Percentiles rank a stretch among this genome's conserved stretches.
Conservation (phyloP, 2,888 invertebrate genomes). For the Nemapogon koenigi region DNA sequence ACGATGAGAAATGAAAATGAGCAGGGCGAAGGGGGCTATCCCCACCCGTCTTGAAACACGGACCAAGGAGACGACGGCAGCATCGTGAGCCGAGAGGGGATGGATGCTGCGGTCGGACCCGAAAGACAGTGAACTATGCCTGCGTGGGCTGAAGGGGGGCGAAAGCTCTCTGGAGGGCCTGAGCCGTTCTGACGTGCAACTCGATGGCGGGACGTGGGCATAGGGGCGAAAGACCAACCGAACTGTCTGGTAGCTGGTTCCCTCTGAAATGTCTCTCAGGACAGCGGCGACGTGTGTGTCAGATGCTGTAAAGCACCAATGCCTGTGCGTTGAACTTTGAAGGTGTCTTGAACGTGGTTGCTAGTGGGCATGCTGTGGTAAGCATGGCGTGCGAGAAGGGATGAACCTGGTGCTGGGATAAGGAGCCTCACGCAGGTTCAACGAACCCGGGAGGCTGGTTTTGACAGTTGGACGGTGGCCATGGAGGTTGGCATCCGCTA, state of each 20-base stretch:
- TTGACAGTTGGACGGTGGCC: background rate
- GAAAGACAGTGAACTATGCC: slow-evolving; percentile 72
- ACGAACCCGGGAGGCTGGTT: background rate
- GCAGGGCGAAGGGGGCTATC: slow-evolving; percentile 57
- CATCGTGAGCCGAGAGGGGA: slow-evolving; percentile 22
- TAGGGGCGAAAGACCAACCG: slow-evolving; percentile 69
- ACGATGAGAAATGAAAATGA: slow-evolving; percentile 67
- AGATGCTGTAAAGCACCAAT: background rate
- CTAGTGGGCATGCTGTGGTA: background rate
- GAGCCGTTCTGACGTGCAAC: slow-evolving; percentile 75
- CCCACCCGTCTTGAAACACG: slow-evolving; percentile 81
- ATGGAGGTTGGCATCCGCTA: slow-evolving; percentile 71
- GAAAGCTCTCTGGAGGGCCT: slow-evolving; percentile 71
- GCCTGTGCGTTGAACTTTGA: background rate
- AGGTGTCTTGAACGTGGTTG: slow-evolving; percentile 21
- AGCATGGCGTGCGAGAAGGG: background rate
- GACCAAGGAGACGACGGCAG: slow-evolving; percentile 70
- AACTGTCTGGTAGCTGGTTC: slow-evolving; percentile 74
- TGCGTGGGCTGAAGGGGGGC: slow-evolving; percentile 68
- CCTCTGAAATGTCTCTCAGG: slow-evolving; percentile 34
- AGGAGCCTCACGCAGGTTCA: background rate
- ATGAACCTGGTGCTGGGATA: background rate
- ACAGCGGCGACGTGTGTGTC: background rate
- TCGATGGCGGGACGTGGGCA: slow-evolving; percentile 72
- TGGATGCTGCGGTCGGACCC: slow-evolving; percentile 66